A percentile compares a stretch with the other conserved stretches of the same genome.
Conservation (phyloP, 2,888 invertebrate species). For the Callyntrura sp. region DNA sequence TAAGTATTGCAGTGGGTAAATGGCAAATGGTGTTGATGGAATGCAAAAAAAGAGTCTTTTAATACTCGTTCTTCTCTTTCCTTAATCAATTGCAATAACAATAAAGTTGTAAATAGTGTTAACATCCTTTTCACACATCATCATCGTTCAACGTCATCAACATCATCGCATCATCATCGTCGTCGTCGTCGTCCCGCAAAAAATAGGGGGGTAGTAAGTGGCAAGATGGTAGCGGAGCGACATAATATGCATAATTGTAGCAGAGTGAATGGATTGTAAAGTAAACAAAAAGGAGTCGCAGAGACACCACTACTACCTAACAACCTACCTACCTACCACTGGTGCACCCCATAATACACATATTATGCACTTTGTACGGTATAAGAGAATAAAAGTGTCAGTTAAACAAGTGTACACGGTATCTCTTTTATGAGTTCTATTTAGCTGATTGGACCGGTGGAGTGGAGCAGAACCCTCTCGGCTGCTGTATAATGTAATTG, state of each 20-base stretch:
- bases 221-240: not conserved
- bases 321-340: too few species aligned
- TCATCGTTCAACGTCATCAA: constrained; percentile 53
- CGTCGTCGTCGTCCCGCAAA: constrained; percentile 35
- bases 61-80: constrained; percentile 62
- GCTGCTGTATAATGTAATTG: not conserved
- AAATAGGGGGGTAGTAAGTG: constrained; percentile 8
- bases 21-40: constrained; percentile 46
- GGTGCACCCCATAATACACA: not conserved
- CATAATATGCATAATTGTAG: constrained; percentile 39
- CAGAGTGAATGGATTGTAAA: constrained; percentile 29
- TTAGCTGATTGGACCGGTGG: constrained; percentile 33
- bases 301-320: not conserved
- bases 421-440: not conserved
- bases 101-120: constrained; percentile 76
- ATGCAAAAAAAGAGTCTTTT: constrained; percentile 50
- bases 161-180: constrained; percentile 68
- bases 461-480: not conserved
- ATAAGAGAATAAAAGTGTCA: constrained; percentile 43
- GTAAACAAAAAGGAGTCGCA: constrained; percentile 4
- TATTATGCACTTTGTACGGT: not conserved
- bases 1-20: not conserved
- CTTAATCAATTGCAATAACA: constrained; percentile 73
- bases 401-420: constrained; percentile 22
- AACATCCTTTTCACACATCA: constrained; percentile 77